These are phyloP conservation scores for Pelmatolapia mariae DNA, from an alignment of 2,113 vertebrate genomes.

Conservation along the genomic window DNA sequence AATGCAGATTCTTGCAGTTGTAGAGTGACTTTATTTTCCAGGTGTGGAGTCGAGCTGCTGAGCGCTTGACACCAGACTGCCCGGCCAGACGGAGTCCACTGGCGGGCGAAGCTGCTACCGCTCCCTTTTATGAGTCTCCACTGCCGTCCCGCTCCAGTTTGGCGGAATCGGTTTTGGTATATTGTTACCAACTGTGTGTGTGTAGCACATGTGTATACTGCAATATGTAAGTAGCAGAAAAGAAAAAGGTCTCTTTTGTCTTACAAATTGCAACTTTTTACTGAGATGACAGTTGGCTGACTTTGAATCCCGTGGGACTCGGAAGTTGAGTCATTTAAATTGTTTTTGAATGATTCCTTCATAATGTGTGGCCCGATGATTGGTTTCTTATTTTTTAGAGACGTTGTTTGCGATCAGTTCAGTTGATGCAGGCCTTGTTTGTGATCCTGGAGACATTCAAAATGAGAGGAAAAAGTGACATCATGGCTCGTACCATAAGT, in stretches of 20 bases:
- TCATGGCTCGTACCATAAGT: constrained; percentile 40
- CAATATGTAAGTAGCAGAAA: constrained; percentile 1
- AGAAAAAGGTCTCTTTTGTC: constrained; percentile 6
- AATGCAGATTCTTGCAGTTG: neutral
- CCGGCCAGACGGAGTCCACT: constrained; percentile 15
- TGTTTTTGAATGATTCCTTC: neutral
- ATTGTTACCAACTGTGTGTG: constrained; percentile 1
- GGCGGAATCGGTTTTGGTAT: constrained; percentile 14
- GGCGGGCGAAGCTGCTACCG: constrained; percentile 20
- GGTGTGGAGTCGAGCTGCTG: neutral
- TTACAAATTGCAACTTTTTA: neutral
- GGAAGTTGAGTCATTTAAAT: neutral
- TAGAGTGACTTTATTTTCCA: neutral
- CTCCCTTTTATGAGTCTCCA: constrained; percentile 39
- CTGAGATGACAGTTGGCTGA: constrained; percentile 33
- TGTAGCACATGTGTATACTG: neutral
- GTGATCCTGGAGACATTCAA: constrained; percentile 23
- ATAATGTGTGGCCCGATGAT: neutral
- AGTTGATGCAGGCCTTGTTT: neutral
- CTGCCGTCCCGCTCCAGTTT: constrained; percentile 10
- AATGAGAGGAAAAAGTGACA: constrained; percentile 66
- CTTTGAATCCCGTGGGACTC: neutral
- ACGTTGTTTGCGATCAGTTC: neutral
- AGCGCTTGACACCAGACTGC: constrained; percentile 28
- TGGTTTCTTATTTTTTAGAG: constrained; percentile 1